phyloP scores from a whole-genome alignment of 2,888 invertebrate species.

The Julus scanicus region DNA sequence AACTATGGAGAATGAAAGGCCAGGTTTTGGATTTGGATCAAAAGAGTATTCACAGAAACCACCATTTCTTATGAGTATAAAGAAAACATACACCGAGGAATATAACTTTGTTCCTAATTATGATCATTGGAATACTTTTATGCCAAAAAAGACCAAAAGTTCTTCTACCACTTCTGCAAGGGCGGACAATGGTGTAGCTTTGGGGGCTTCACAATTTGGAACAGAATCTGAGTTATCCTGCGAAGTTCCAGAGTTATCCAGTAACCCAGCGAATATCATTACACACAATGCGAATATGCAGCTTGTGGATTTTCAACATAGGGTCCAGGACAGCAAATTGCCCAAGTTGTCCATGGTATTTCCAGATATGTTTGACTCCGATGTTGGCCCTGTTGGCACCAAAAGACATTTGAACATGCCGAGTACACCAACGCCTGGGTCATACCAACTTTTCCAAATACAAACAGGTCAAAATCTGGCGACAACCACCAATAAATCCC shows the following conservation, averaged over 20 bases:
- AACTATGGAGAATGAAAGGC: background rate
- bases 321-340: background rate
- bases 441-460: background rate
- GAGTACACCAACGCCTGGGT: background rate
- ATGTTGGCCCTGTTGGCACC: background rate
- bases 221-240: background rate
- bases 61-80: background rate
- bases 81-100: background rate
- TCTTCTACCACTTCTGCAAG: background rate
- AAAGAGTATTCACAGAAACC: background rate
- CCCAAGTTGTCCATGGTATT: background rate
- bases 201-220: background rate
- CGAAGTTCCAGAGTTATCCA: background rate
- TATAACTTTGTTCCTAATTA: background rate
- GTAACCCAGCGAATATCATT: background rate
- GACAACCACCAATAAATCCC: background rate
- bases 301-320: background rate
- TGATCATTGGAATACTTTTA: background rate
- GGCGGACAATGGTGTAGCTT: background rate
- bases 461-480: background rate
- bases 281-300: background rate
- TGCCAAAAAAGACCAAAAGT: background rate
- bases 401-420: background rate
- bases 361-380: background rate
- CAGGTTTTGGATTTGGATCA: background rate